Percentiles rank a stretch among this genome's conserved stretches.
phyloP scores from a whole-genome alignment of 37 sponge, comb jelly and placozoan genomes.

The Amphimedon queenslandica region DNA sequence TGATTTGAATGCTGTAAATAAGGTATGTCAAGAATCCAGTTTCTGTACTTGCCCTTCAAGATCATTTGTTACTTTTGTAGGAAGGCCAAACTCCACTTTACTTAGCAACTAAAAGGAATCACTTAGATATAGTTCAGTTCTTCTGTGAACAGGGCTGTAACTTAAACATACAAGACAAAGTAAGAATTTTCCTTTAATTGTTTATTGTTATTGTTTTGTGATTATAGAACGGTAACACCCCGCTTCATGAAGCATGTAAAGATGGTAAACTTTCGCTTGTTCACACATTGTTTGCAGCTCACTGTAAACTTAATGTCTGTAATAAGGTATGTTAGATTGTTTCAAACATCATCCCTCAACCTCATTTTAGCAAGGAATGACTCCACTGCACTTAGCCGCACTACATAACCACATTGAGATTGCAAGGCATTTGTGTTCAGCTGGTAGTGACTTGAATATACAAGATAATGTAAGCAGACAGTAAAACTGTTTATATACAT shows the following conservation, averaged over 20 bases:
- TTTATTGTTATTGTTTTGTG: background rate
- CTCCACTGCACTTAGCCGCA: slow-evolving; percentile 84
- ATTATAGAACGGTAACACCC: slow-evolving; percentile 66
- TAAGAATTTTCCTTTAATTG: background rate
- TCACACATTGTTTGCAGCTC: slow-evolving; percentile 62
- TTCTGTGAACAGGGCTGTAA: slow-evolving; percentile 49
- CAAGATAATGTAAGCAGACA: slow-evolving; percentile 36
- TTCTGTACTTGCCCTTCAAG: background rate
- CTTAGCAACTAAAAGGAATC: slow-evolving; percentile 67
- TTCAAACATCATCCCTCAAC: background rate
- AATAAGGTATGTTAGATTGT: slow-evolving; percentile 48
- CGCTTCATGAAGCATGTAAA: slow-evolving; percentile 81
- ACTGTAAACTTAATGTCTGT: slow-evolving; percentile 53
- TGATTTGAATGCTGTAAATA: slow-evolving; percentile 47
- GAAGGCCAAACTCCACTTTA: slow-evolving; percentile 68
- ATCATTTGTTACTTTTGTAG: slow-evolving; percentile 26
- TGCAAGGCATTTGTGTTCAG: slow-evolving; percentile 64
- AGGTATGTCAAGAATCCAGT: slow-evolving; percentile 21
- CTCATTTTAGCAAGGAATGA: slow-evolving; percentile 49
- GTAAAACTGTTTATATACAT: background rate
- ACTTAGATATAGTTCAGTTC: slow-evolving; percentile 83
- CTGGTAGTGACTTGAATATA: slow-evolving; percentile 67
- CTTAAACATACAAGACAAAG: slow-evolving; percentile 57
- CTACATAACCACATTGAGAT: slow-evolving; percentile 77
- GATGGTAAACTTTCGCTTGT: slow-evolving; percentile 77